Base-by-base conservation (phyloP, 1,140 invertebrate species). In the Parasteatoda tepidariorum region DNA sequence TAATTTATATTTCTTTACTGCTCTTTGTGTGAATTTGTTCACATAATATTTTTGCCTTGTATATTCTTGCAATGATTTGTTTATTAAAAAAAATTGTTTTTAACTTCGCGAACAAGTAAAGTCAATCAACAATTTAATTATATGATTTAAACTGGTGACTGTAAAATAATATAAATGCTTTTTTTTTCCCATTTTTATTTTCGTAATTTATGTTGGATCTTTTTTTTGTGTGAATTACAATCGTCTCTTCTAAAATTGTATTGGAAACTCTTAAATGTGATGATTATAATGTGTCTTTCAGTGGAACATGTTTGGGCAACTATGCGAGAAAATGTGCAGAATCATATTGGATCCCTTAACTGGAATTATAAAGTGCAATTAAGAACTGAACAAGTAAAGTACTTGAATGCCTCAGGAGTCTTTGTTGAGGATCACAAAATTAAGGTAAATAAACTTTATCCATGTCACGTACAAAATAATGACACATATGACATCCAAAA, bases 271-370 rank as follows among this genome's bases (percentile, higher is more conserved):
- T 48, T 48, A 2, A 48, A 48, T 48, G 18, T 61, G 4, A 31
- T 66, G n/a, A n/a, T 59, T 55, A 57, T 59, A n/a, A 34, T 28
- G 28, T 62, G 28, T 61, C 41, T 61, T 61, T 4, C 31, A 61
- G 74, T 88, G 26, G 30, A 79, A 15, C 86, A 88, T 82, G 90
- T 94, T 89, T 96, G 95, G 95, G 87, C 88, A 41, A 89, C 90
- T 38, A 90, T 97, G 62, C 92, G 90, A 30, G 91, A 92, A 85
- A 91, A 92, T 57, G 94, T 97, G 3, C 95, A 96, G 88, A 94
- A 94, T 90, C 94, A 97, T 89, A 92, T 97, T 24, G 96, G 96
- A 89, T 96, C 95, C 30, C 93, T 96, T 2, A 97, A 97, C 88
- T 97, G 95, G 95, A 94, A 95, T 31, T 96, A 96, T 31, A 91